These are phyloP conservation scores for Orgyia antiqua DNA, from an alignment of 2,888 invertebrate species.

Conservation along the genomic window DNA sequence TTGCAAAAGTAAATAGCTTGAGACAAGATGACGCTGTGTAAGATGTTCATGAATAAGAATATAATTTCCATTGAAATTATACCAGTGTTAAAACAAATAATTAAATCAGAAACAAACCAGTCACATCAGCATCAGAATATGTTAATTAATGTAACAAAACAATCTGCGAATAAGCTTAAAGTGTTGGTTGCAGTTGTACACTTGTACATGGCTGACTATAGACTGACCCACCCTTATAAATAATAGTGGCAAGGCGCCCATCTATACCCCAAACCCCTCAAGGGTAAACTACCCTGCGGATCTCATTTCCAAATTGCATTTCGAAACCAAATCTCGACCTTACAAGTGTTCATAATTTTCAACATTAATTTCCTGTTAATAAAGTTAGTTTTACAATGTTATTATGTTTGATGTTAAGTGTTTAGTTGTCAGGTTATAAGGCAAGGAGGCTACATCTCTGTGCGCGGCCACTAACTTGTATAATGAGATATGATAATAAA, in stretches of 20 bases:
- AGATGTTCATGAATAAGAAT: too few relatives aligned
- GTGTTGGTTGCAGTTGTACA: conserved; percentile 47
- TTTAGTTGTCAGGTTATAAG: conserved; percentile 59
- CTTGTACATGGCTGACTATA: conserved; percentile 46
- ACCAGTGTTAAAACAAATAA: too few relatives aligned
- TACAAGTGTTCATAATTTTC: conserved; percentile 41
- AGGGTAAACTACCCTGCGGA: conserved; percentile 67
- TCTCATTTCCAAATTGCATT: conserved; percentile 78
- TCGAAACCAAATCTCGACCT: conserved; percentile 72
- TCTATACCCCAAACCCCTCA: conserved; percentile 55
- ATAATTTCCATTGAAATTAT: too few relatives aligned
- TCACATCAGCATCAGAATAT: conserved; percentile 22
- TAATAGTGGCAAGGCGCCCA: conserved; percentile 72
- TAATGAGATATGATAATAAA: conserved; percentile 79
- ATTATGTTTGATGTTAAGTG: conserved; percentile 44
- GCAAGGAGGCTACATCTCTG: conserved; percentile 58
- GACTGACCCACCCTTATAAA: conserved; percentile 76
- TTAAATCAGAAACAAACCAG: conserved; percentile 24
- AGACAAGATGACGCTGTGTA: too few relatives aligned
- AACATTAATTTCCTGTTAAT: conserved; percentile 13
- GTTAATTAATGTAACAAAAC: conserved; percentile 61
- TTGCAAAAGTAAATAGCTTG: too few relatives aligned
- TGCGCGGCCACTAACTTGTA: conserved; percentile 75
- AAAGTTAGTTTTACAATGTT: conserved; percentile 31
- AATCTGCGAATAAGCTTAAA: conserved; percentile 54